phyloP scores from a whole-genome alignment of 2,888 invertebrate genomes.

The Brachyopa scutellaris region DNA sequence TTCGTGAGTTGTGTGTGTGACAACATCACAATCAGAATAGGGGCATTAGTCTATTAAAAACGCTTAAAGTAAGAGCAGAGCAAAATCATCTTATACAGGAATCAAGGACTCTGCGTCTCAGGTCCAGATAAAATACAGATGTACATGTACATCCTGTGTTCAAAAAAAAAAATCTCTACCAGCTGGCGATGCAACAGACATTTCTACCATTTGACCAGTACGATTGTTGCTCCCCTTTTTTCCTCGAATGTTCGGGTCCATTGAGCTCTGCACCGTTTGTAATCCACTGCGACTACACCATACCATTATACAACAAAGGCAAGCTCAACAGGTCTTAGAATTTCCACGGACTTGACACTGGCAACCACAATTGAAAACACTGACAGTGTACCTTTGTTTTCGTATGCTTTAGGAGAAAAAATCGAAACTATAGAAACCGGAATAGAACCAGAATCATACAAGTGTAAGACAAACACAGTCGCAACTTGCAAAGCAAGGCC shows the following conservation, averaged over 20 bases:
- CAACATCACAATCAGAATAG: too few relatives aligned
- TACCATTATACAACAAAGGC: slow-evolving; percentile 5
- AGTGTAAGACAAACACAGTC: neutral
- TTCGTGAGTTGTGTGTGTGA: too few relatives aligned
- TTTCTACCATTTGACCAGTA: neutral
- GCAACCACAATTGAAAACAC: slow-evolving; percentile 14
- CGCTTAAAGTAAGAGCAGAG: too few relatives aligned
- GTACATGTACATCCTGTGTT: neutral
- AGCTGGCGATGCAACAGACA: neutral
- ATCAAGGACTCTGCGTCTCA: too few relatives aligned
- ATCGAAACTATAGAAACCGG: slow-evolving; percentile 3
- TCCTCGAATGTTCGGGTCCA: neutral
- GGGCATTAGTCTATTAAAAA: too few relatives aligned
- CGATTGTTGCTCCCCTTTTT: neutral
- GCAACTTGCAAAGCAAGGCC: neutral
- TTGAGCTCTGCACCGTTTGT: slow-evolving; percentile 7
- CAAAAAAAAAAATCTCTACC: too few relatives aligned
- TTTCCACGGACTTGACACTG: slow-evolving; percentile 5
- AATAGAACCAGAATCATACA: slow-evolving; percentile 6
- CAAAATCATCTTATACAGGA: too few relatives aligned
- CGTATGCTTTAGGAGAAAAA: neutral
- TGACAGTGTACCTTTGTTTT: neutral
- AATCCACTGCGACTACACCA: neutral
- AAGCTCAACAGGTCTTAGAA: slow-evolving; percentile 44
- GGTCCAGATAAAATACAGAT: too few relatives aligned